Conservation (phyloP, 2,888 invertebrate species). For the Leptogaster cylindrica region DNA sequence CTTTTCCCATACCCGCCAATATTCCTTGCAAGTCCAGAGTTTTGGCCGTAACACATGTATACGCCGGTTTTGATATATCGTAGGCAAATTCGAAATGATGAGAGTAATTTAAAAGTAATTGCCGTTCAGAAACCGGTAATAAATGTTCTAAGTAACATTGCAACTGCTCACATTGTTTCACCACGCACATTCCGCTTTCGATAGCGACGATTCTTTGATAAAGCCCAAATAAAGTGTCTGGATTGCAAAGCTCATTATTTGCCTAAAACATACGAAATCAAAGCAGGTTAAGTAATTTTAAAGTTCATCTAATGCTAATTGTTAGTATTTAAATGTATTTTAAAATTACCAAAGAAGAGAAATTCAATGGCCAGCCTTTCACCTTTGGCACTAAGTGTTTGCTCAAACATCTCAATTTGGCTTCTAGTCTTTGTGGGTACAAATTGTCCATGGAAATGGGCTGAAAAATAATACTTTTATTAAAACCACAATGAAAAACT, state of each 20-base stretch:
- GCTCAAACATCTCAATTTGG: slow-evolving; percentile 77
- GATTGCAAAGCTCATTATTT: slow-evolving; percentile 70
- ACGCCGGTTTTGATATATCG: slow-evolving; percentile 84
- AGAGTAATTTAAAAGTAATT: slow-evolving; percentile 71
- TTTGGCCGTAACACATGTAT: slow-evolving; percentile 83
- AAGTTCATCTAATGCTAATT: not conserved
- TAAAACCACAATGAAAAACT: too few relatives aligned
- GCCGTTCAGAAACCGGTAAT: slow-evolving; percentile 73
- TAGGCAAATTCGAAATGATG: slow-evolving; percentile 59
- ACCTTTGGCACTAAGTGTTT: slow-evolving; percentile 69
- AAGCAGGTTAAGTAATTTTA: not conserved
- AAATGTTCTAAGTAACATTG: slow-evolving; percentile 85
- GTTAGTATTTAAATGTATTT: not conserved
- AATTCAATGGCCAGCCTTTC: slow-evolving; percentile 61
- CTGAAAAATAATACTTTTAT: too few relatives aligned
- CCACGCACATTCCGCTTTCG: slow-evolving; percentile 90
- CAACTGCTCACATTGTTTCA: slow-evolving; percentile 84
- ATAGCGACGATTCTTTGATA: slow-evolving; percentile 88
- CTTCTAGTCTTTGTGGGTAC: slow-evolving; percentile 65
- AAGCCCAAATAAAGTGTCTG: slow-evolving; percentile 81
- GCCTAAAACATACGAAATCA: slow-evolving; percentile 54
- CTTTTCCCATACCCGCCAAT: slow-evolving; percentile 85
- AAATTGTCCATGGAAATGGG: slow-evolving; percentile 46
- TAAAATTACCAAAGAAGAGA: slow-evolving; percentile 57
- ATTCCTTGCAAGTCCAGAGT: slow-evolving; percentile 79